Evolutionary conservation across 2,888 invertebrate species (phyloP).

Genomic region (Pandemis cinnamomeana): DNA sequence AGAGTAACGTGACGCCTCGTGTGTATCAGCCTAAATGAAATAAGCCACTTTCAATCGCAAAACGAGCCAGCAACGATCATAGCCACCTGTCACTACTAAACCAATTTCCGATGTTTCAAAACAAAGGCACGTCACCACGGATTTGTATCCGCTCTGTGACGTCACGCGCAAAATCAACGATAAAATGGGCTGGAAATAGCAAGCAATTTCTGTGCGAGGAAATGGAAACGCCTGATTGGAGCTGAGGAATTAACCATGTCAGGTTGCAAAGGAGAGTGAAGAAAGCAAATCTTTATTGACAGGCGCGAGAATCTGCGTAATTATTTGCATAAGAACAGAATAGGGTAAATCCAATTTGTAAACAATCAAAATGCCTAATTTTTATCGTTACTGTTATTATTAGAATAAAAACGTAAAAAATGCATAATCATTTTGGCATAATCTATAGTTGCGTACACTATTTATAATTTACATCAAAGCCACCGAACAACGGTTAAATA

Average conservation of each 20-base stretch:
- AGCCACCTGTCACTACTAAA: conserved; percentile 31
- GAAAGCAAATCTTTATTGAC: too few species aligned
- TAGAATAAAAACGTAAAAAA: too few species aligned
- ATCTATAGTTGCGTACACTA: too few species aligned
- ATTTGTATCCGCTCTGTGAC: conserved; percentile 20
- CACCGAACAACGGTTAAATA: too few species aligned
- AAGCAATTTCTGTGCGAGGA: conserved; percentile 1
- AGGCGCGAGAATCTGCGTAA: too few species aligned
- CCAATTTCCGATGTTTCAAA: conserved; percentile 34
- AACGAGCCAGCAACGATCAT: conserved; percentile 25
- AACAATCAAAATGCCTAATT: too few species aligned
- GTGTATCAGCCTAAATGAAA: background rate
- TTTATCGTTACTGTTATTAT: too few species aligned
- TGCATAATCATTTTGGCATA: too few species aligned
- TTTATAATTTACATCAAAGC: too few species aligned
- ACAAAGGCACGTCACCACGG: conserved; percentile 24
- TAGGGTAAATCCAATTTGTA: too few species aligned
- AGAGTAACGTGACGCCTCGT: too few species aligned
- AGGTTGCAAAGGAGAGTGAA: background rate
- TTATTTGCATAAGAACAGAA: too few species aligned
- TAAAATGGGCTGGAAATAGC: conserved; percentile 3
- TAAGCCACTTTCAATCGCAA: background rate
- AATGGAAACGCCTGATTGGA: conserved; percentile 1
- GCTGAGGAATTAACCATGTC: background rate
- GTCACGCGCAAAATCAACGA: conserved; percentile 3